Base-by-base conservation (phyloP, 1,140 invertebrate genomes). In the Drosophila takahashii region DNA sequence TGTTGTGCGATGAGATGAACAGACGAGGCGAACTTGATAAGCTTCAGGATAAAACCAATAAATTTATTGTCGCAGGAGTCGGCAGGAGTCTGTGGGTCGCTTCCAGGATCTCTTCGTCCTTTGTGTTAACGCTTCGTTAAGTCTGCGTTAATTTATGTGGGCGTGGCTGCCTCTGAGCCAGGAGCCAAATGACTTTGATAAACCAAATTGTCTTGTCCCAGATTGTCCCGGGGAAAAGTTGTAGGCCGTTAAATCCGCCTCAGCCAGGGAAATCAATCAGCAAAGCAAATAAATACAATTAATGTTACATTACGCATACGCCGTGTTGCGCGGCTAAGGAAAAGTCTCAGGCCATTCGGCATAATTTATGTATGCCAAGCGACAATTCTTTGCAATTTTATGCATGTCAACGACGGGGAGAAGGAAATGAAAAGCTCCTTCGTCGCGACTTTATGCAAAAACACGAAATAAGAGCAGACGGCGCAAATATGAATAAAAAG, bases 281-380 rank as follows among this genome's bases (percentile, higher is more conserved):
- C 70, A 83, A 77, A 69, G 79, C 84, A 87, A 87, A 87, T 83
- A 87, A 87, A 87, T 87, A 79, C 84, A 87, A 87, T 87, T 87
- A 87, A 87, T 83, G 84, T 62, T 66, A 79, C 79, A 87, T 86
- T 87, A 83, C 65, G 83, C 39, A 89, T 83, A 87, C 83, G 83
- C 79, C 48, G 48, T 36, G 65, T 51, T 69, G 69, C 70, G 29
- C 83, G 52, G 32, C n/a, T 45, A 27, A 18, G 18, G 41, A 37
- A 36, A 36, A 29, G n/a, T n/a, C 10, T 29, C 70, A 79, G 45
- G 13, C 6, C 13, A 13, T 47, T 6, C 1, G 9, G 3, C 15
- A 34, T 34, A 50, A 50, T 16, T 87, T 87, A 83, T 81, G 74
- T 87, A 83, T 81, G 74, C 64, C 59, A 60, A 37, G 44, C 59